A percentile compares a stretch with the other conserved stretches of the same genome.
These are phyloP conservation scores for Rhynchophorus ferrugineus DNA, from an alignment of 1,140 invertebrate genomes.

Conservation along the genomic window DNA sequence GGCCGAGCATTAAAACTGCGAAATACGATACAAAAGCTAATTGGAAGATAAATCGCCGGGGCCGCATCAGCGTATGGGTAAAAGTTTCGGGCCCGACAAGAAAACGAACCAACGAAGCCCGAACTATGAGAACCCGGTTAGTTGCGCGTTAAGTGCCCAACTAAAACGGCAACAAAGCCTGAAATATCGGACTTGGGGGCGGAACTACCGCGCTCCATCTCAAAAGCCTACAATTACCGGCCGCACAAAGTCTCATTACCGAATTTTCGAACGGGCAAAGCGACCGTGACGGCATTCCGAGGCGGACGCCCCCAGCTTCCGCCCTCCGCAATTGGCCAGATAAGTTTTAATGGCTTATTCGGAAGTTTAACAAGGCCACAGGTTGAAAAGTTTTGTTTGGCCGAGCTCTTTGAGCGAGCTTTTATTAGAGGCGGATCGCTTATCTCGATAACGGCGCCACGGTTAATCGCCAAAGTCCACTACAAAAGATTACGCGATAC, in stretches of 20 bases:
- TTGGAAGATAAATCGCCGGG: too few species aligned
- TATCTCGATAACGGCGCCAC: conserved; percentile 10
- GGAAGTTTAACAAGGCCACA: conserved; percentile 8
- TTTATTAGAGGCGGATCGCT: conserved; percentile 7
- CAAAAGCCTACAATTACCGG: too few species aligned
- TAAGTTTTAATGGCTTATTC: conserved; percentile 11
- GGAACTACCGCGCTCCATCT: background rate
- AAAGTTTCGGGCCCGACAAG: too few species aligned
- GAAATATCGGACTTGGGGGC: background rate
- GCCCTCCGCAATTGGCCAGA: background rate
- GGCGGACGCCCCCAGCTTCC: background rate
- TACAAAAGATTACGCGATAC: conserved; percentile 15
- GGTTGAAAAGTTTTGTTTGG: conserved; percentile 3
- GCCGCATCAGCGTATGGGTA: too few species aligned
- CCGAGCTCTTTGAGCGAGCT: conserved; percentile 6
- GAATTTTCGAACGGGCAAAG: background rate
- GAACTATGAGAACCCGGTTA: too few species aligned
- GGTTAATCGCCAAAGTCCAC: conserved; percentile 12
- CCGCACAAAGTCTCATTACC: background rate
- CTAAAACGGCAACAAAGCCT: background rate
- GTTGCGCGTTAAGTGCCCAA: background rate
- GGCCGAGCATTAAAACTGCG: too few species aligned
- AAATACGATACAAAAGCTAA: too few species aligned
- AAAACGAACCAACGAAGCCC: too few species aligned
- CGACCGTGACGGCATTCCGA: background rate